Conservation (phyloP, 2,113 vertebrate genomes). For the Hypanus sabinus region DNA sequence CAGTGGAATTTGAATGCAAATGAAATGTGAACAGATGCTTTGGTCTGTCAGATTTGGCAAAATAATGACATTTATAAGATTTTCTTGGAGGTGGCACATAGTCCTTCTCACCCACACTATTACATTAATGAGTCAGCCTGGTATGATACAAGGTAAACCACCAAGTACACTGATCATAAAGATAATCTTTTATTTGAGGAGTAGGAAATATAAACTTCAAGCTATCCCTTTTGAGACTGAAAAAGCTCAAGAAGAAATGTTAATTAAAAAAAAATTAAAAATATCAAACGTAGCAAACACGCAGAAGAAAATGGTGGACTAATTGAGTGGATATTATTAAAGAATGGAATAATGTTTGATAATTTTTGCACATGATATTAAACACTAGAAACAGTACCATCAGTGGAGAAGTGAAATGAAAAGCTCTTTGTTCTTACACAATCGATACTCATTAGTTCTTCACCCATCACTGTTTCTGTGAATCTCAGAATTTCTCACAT, state of each 20-base stretch:
- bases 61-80: not conserved
- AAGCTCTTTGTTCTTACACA: not conserved
- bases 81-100: not conserved
- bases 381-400: not conserved
- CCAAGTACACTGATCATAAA: not conserved
- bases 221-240: not conserved
- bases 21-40: not conserved
- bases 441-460: not conserved
- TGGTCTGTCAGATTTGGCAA: not conserved
- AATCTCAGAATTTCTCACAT: not conserved
- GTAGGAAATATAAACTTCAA: not conserved
- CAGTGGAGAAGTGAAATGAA: not conserved
- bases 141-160: not conserved
- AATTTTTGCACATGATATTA: not conserved
- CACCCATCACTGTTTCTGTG: not conserved
- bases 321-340: not conserved
- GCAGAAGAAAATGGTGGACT: not conserved
- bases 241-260: not conserved
- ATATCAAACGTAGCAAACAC: not conserved
- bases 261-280: not conserved
- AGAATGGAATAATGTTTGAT: not conserved
- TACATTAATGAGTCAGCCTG: not conserved
- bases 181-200: too few species aligned
- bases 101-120: not conserved
- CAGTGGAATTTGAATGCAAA: not conserved